These are phyloP conservation scores for Siniperca knerii DNA, from an alignment of 2,113 vertebrate genomes.

Conservation along the genomic window DNA sequence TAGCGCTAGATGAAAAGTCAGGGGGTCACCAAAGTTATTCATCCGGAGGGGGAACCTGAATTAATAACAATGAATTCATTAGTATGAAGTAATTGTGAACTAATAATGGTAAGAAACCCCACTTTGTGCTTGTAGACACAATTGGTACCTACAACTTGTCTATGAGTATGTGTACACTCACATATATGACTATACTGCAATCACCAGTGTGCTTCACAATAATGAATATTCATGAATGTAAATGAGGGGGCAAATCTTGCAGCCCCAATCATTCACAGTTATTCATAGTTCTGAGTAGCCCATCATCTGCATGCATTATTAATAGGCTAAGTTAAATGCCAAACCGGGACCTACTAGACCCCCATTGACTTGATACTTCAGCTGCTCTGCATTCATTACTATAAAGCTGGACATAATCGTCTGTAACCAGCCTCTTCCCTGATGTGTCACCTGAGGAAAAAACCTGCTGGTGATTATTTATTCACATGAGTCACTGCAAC, in stretches of 20 bases:
- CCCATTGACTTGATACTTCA: conserved; percentile 59
- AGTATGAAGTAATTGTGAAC: neutral
- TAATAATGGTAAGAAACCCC: neutral
- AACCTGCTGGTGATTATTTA: conserved; percentile 28
- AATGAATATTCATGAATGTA: conserved; percentile 74
- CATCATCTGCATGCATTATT: conserved; percentile 60
- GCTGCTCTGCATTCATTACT: conserved; percentile 59
- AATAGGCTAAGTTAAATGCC: conserved; percentile 67
- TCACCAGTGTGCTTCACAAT: conserved; percentile 9
- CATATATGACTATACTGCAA: neutral
- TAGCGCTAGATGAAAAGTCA: no score
- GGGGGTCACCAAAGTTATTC: no score
- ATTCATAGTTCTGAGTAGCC: conserved; percentile 60
- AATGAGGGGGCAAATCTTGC: conserved; percentile 55
- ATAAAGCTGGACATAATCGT: conserved; percentile 36
- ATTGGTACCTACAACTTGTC: neutral
- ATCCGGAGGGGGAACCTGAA: no score
- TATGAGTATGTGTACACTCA: neutral
- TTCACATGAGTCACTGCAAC: conserved; percentile 11
- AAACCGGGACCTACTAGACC: conserved; percentile 55
- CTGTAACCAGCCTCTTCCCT: conserved; percentile 27
- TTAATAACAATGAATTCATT: neutral
- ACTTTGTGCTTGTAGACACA: neutral
- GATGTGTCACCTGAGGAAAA: conserved; percentile 19
- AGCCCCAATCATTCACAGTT: conserved; percentile 56